Base-by-base conservation (phyloP, 2,113 vertebrate species). In the Phasianus colchicus region DNA sequence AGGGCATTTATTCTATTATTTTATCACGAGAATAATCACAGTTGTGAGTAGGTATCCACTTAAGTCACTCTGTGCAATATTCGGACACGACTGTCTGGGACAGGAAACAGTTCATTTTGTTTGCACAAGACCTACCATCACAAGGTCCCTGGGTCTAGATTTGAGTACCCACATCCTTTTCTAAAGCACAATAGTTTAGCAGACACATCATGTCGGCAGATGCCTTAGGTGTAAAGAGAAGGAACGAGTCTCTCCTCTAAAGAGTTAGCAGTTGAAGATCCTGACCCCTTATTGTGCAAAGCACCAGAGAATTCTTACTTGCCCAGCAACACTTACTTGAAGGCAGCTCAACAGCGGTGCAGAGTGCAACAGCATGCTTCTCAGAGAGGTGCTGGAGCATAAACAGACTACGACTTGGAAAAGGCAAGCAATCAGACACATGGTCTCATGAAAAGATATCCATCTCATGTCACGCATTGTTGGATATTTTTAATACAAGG, bases 371-470 rank as follows among this genome's bases (percentile, higher is more conserved):
- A 42, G 83, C 45, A 80, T 32, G 20, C 36, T 90, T 89, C 88
- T 58, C 79, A 74, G 72, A 15, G 55, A 80, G 79, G 79, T 86
- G 45, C 72, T 74, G 79, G 78, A 91, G 43, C 58, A 57, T 24
- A 75, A 87, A 92, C 69, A 95, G 63, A 79, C 45, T 58, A 50
- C 40, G 70, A 6, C 27, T 79, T 94, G 92, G 82, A 96, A 96
- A 34, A 76, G 29, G 42, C n/a, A 87, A 70, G 32, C 20, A 66
- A 15, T 54, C 45, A 92, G 50, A 90, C 92, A 88, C 90, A 91
- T 38, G 88, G 93, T 90, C 61, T 86, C 57, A 47, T 27, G n/a
- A 82, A 86, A 66, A 88, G 34, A 64, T 34, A 54, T 11, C 29
- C 45, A 18, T 79, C 72, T 88, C 42, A 9, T 55, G 52, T 42